Evolutionary conservation across 2,888 invertebrate species (phyloP), one percentile per base, ranked within the genome.

Genomic region (Azorinus chamasolen): DNA sequence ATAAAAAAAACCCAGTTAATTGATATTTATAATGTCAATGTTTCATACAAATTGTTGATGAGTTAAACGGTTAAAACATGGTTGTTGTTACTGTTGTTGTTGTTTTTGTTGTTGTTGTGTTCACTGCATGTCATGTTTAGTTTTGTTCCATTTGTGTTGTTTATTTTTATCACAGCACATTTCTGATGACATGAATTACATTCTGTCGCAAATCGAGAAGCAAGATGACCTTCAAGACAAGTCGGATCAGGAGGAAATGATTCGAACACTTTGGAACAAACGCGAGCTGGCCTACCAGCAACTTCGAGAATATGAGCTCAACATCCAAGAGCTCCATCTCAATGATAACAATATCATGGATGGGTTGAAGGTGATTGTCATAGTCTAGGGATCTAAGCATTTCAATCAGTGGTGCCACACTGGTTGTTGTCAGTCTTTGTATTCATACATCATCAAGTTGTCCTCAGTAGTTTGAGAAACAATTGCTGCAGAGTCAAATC

Each of bases 201-300:
- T 91, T 39, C 66, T 87, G 78, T 85, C 87, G 61, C 87, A 89
- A 73, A 71, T 91, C 50, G 88, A 89, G 69, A 83, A 80, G 54
- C 88, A 90, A 64, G 83, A 86, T 50, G 87, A 87, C 55, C 53
- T 89, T 32, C 74, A 71, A 20, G 57, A 65, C 0, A 83, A 75
- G 24, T 54, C 64, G 24, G 84, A 75, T 22, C 84, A 86, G 62
- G 77, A 84, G 57, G 88, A 89, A 41, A 88, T 90, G 16, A 81
- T 90, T 24, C 78, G 88, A 54, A 83, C 85, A 59, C 78, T 91
- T 66, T 90, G 89, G 90, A 87, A 85, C 57, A 86, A 86, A 61
- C 78, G 85, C 22, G 86, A 89, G 41, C 77, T 83, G 27, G 81
- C 87, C 18, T 84, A 77, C 59, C 77, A 79, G 20, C 87, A 84